Conservation (phyloP, 2,113 vertebrate species). For the Xiphorhynchus elegans region DNA sequence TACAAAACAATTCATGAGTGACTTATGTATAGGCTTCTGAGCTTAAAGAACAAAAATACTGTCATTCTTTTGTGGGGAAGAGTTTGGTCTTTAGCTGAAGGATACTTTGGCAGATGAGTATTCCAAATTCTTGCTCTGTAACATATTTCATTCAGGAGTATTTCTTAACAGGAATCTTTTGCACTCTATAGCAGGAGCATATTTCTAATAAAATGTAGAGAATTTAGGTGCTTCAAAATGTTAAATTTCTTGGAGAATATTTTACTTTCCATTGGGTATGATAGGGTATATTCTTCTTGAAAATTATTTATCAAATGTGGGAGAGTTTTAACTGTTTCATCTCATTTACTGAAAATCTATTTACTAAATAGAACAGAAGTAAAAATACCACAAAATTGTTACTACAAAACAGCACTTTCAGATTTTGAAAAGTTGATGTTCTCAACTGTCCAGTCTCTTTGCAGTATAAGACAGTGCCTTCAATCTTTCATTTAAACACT, state of each 20-base stretch:
- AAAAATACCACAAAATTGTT: background rate
- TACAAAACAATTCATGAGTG: background rate
- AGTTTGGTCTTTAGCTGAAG: background rate
- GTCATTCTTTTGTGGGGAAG: fast-evolving
- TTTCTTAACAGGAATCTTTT: background rate
- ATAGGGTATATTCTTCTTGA: background rate
- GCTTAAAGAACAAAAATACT: background rate
- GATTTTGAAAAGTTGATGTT: background rate
- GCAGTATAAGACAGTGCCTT: background rate
- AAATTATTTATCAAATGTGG: background rate
- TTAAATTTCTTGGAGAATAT: background rate
- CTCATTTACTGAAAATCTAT: background rate
- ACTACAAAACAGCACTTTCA: background rate
- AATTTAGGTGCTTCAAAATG: background rate
- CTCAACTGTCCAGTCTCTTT: background rate
- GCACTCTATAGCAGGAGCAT: background rate
- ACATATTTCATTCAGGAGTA: background rate
- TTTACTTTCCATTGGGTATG: background rate
- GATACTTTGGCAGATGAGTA: background rate
- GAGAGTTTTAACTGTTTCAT: background rate
- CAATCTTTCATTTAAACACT: background rate
- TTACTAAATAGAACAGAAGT: background rate
- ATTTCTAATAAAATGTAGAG: background rate
- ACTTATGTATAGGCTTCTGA: background rate
- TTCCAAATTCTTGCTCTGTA: background rate